Base-by-base conservation (phyloP, 2,113 vertebrate species). In the Melanocharis versteri region DNA sequence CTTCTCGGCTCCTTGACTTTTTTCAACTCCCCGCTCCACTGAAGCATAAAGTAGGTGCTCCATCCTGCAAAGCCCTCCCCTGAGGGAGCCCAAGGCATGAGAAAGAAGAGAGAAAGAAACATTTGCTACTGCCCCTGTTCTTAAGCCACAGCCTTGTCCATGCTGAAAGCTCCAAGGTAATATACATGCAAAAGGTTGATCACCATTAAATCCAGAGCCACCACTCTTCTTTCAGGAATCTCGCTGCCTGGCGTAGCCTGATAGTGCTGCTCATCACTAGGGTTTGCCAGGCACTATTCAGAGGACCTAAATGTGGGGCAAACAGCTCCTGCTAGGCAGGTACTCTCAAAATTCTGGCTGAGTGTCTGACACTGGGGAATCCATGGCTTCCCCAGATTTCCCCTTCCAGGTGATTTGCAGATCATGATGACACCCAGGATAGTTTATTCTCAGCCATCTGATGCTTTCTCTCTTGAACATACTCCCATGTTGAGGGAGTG, bases 131-230 rank as follows among this genome's bases (percentile, higher is more conserved):
- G 21, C 3, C 6, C 3, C 33, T 23, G 1, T 27, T 56, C 31
- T 48, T 83, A 85, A 86, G 11, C 9, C 18, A 33, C 14, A 86
- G 37, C 20, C 42, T 61, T 53, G 15, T 39, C 20, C 13, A 1
- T n/a, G 22, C 23, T 30, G 23, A 77, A 72, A 70, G 5, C 37
- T 53, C 58, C 20, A n/a, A 24, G 26, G 28, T n/a, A 44, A 65
- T 13, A 6, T 2, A 5, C 0, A 0, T 28, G 5, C 30, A 31
- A 68, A 22, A 1, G 2, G 4, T 10, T 53, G 14, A 31, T 69
- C n/a, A 37, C 37, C 15, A 27, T 21, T 31, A 76, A 72, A 72
- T 31, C 21, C 0, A 3, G 15, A 71, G 13, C 12, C 10, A 61
- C 5, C 33, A 23, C 4, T 6, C 10, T 57, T 40, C 57, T 1